These are phyloP conservation scores for Parotocinclus haroldoi DNA, from an alignment of 2,797 vertebrate genomes.

Conservation along the genomic window DNA sequence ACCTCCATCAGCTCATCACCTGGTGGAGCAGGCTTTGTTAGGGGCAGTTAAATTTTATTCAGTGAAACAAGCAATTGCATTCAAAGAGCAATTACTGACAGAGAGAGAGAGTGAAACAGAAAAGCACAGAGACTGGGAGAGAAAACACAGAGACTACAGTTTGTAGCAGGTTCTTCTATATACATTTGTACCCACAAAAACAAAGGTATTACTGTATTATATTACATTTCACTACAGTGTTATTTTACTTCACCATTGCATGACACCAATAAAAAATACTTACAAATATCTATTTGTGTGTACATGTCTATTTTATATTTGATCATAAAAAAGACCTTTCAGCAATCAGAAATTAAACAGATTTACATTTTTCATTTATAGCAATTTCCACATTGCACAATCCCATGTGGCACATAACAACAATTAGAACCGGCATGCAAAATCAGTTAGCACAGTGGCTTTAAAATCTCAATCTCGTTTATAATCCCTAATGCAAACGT, in stretches of 20 bases:
- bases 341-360: conserved; percentile 7
- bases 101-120: neutral
- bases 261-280: neutral
- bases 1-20: conserved; percentile 33
- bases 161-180: neutral
- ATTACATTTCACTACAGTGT: neutral
- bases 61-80: conserved; percentile 58
- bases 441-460: conserved; percentile 23
- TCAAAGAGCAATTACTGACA: conserved; percentile 59
- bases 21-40: conserved; percentile 33
- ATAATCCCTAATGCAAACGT: conserved; percentile 38
- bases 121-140: neutral
- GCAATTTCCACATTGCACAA: neutral
- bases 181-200: conserved; percentile 7
- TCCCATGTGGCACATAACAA: conserved; percentile 25
- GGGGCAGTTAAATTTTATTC: conserved; percentile 58
- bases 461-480: conserved; percentile 37
- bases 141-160: neutral
- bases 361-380: conserved; percentile 18
- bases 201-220: neutral
- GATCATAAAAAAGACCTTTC: neutral
- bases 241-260: neutral
- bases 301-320: neutral
- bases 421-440: conserved; percentile 27
- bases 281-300: neutral